phyloP scores from a whole-genome alignment of 2,113 vertebrate genomes.

The Podarcis raffonei region DNA sequence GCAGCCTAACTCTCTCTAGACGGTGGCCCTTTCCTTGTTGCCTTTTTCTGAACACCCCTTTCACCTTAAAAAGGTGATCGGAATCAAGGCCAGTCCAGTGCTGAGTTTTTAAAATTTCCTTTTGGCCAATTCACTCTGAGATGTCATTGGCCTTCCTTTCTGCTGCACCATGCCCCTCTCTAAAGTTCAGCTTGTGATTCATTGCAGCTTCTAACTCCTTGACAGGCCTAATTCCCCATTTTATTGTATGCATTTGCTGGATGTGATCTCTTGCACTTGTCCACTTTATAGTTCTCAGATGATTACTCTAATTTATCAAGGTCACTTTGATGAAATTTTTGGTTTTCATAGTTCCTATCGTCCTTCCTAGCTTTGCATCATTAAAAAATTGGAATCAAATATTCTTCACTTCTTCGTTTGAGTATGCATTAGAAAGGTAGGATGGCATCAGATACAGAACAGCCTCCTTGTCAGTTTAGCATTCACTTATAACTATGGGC shows the following conservation, averaged over 20 bases:
- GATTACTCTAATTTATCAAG: conserved; percentile 1
- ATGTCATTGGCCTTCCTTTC: background rate
- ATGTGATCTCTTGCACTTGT: background rate
- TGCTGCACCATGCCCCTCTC: background rate
- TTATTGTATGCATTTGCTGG: background rate
- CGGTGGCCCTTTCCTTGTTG: background rate
- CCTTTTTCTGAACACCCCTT: background rate
- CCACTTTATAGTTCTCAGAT: background rate
- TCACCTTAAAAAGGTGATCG: background rate
- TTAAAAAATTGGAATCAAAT: background rate
- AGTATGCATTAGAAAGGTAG: background rate
- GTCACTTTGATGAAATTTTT: background rate
- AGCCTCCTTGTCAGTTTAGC: background rate
- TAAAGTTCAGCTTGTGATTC: background rate
- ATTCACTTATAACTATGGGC: background rate
- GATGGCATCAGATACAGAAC: background rate
- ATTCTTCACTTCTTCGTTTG: background rate
- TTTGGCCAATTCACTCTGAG: background rate
- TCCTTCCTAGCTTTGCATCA: background rate
- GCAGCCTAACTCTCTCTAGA: background rate
- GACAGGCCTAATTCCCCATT: background rate
- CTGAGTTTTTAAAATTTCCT: background rate
- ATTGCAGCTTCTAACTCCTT: background rate
- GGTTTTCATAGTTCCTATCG: background rate
- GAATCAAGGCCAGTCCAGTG: background rate